Conservation (phyloP, 2,113 vertebrate genomes). For the Istiophorus platypterus region DNA sequence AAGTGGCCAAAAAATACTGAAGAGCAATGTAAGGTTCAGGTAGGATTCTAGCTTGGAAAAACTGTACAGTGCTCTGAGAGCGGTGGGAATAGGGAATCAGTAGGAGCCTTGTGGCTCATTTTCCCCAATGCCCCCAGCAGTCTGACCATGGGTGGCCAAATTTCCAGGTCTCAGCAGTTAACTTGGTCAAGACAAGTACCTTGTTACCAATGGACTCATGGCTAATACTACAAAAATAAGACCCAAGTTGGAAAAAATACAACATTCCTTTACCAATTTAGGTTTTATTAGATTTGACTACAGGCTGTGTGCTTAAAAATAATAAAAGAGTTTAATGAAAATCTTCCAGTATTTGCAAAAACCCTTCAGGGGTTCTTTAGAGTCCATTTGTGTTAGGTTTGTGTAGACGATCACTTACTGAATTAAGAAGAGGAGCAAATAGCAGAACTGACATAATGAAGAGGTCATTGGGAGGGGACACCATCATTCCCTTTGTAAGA, state of each 20-base stretch:
- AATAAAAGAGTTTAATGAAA: neutral
- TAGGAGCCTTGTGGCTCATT: neutral
- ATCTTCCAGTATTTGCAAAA: conserved; percentile 15
- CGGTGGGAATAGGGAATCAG: neutral
- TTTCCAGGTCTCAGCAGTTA: conserved; percentile 7
- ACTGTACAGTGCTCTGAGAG: neutral
- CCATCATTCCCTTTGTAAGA: neutral
- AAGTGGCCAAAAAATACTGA: neutral
- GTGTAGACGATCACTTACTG: neutral
- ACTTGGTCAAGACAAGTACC: neutral
- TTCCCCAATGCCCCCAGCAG: too few relatives aligned
- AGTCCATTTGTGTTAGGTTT: conserved; percentile 11
- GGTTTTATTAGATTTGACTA: neutral
- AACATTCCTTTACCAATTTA: neutral
- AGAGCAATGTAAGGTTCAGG: neutral
- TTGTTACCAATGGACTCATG: neutral
- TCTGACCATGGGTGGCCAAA: neutral
- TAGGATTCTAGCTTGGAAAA: neutral
- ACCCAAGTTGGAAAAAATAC: neutral
- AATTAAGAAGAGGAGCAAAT: conserved; percentile 1
- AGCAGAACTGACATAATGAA: neutral
- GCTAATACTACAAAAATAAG: conserved; percentile 1
- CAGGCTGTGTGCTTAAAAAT: neutral
- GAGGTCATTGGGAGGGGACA: neutral
- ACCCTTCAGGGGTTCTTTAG: conserved; percentile 12